These are phyloP conservation scores for Hyles lineata DNA, from an alignment of 2,888 invertebrate genomes.

Conservation along the genomic window DNA sequence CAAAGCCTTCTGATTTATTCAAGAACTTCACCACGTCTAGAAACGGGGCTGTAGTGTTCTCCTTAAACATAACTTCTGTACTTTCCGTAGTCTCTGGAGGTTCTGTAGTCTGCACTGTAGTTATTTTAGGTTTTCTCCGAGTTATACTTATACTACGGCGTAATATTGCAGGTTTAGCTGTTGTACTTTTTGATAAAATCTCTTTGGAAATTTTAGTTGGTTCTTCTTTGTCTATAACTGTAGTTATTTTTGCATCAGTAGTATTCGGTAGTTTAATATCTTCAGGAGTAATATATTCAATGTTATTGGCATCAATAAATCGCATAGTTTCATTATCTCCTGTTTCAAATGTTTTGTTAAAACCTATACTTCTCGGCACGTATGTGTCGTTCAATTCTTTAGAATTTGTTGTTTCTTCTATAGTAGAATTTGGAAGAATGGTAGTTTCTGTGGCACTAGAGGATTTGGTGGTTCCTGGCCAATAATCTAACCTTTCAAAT, in stretches of 20 bases:
- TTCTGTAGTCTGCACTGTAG: not conserved
- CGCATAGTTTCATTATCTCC: slow-evolving; percentile 1
- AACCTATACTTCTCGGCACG: not conserved
- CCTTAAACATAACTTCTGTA: not conserved
- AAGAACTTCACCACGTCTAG: slow-evolving; percentile 18
- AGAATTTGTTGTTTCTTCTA: not conserved
- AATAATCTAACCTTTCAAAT: slow-evolving; percentile 20
- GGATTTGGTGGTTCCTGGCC: slow-evolving; percentile 5
- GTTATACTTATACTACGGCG: not conserved
- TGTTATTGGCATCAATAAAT: not conserved
- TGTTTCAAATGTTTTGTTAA: slow-evolving; percentile 1
- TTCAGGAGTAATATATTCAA: not conserved
- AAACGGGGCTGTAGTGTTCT: not conserved
- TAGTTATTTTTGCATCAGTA: not conserved
- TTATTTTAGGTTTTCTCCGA: not conserved
- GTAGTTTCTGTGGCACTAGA: not conserved
- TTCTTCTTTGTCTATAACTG: not conserved
- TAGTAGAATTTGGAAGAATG: not conserved
- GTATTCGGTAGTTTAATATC: not conserved
- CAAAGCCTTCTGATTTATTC: slow-evolving; percentile 21
- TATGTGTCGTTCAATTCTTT: not conserved
- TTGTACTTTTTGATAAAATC: not conserved
- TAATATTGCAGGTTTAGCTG: not conserved
- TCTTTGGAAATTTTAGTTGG: not conserved
- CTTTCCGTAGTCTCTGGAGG: not conserved